These are phyloP conservation scores for Orbicella faveolata DNA, from an alignment of 64 coral and sea anemone genomes.

Conservation along the genomic window DNA sequence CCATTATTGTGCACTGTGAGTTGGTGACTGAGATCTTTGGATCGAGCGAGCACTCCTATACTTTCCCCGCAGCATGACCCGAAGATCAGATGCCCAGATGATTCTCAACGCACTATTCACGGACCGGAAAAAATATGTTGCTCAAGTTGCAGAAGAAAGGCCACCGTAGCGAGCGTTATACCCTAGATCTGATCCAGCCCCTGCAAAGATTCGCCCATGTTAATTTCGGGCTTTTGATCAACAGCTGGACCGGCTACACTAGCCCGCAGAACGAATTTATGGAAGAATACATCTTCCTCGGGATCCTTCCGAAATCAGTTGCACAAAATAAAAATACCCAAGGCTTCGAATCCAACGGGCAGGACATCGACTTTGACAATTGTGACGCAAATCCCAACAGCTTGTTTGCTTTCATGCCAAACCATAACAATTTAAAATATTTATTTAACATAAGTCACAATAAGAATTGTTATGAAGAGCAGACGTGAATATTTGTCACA, in stretches of 20 bases:
- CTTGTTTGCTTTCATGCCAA: conserved; percentile 63
- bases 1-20: conserved; percentile 61
- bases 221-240: conserved; percentile 14
- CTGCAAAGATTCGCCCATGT: not conserved
- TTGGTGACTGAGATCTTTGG: conserved; percentile 46
- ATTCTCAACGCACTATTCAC: conserved; percentile 36
- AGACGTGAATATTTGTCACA: too few species aligned
- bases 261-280: conserved; percentile 8
- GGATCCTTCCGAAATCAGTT: not conserved
- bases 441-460: too few species aligned
- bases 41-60: conserved; percentile 61
- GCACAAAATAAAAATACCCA: not conserved
- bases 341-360: conserved; percentile 60
- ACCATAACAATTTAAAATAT: not conserved
- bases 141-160: conserved; percentile 36
- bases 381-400: conserved; percentile 69
- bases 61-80: conserved; percentile 21
- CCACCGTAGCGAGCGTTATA: conserved; percentile 30
- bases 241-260: conserved; percentile 41
- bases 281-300: conserved; percentile 55
- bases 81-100: not conserved
- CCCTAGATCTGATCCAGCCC: conserved; percentile 44
- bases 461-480: too few species aligned
- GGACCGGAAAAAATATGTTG: conserved; percentile 42
- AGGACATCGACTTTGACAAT: conserved; percentile 6